Base-by-base conservation (phyloP, 1,140 invertebrate species). In the Campoletis sonorensis region DNA sequence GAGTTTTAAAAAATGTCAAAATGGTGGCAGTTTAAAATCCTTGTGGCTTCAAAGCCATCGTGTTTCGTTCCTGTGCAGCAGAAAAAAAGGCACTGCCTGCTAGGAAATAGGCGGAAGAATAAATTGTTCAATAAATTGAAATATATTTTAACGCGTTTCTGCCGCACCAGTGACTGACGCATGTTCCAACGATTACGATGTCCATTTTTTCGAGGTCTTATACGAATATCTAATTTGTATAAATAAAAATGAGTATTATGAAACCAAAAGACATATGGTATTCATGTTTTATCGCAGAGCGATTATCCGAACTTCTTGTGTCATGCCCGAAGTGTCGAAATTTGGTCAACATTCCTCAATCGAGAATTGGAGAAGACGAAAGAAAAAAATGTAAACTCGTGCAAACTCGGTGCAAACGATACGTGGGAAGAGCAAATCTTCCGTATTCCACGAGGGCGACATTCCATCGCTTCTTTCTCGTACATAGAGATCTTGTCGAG, bases 381-480 rank as follows among this genome's bases (percentile, higher is more conserved):
- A 77, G 23, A 26, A 45, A 77, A 67, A 68, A 58, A 77, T 80
- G 37, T 76, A 68, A 76, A 67, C 45, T 51, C 45, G 61, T 23
- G 21, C 40, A 21, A 81, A 81, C 80, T 45, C 37, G 27, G 61
- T 23, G 21, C 40, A 21, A 81, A 81, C 80, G 72, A 81, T 70
- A 81, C 64, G 80, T 81, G 80, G 80, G 80, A 64, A 68, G 80
- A 77, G 72, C 54, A 73, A 77, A 81, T 81, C 58, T 81, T 81
- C 71, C 71, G 58, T 30, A 73, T 54, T 76, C 72, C 71, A 64
- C 61, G 76, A 78, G 37, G 67, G 27, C 49, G 72, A 81, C 80
- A 81, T 81, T 76, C 80, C 73, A 77, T 72, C 54, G 27, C n/a
- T 70, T 33, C 67, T 21, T 30, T 70, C 67, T 10, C 26, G 7